Conservation (phyloP, 2,113 vertebrate species). For the Epinephelus cyanopodus region DNA sequence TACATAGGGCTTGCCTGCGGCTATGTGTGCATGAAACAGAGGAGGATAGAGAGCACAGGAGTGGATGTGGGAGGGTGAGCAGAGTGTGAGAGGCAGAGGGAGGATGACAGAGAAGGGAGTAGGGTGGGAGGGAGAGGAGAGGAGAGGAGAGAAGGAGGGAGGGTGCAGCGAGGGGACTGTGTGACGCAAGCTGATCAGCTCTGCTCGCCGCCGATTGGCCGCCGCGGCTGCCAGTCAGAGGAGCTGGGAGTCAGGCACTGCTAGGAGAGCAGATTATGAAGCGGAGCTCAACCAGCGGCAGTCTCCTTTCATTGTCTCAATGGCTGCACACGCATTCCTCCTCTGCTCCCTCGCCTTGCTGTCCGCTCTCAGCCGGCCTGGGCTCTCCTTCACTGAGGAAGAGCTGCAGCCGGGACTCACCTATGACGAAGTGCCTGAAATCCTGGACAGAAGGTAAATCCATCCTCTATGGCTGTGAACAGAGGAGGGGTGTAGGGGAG, state of each 20-base stretch:
- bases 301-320: constrained; percentile 85
- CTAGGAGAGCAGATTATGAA: constrained; percentile 87
- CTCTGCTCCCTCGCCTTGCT: constrained; percentile 81
- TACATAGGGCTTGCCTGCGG: constrained; percentile 77
- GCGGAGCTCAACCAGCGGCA: constrained; percentile 82
- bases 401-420: constrained; percentile 72
- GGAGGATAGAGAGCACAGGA: constrained; percentile 55
- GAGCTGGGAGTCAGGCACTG: constrained; percentile 80
- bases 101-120: constrained; percentile 72
- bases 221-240: constrained; percentile 70
- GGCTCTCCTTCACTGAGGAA: constrained; percentile 72
- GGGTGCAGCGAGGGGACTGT: constrained; percentile 51
- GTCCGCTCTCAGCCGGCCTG: constrained; percentile 74
- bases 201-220: constrained; percentile 76
- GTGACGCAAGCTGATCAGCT: constrained; percentile 82
- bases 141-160: constrained; percentile 35
- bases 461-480: constrained; percentile 57
- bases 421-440: constrained; percentile 86
- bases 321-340: constrained; percentile 86
- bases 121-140: constrained; percentile 54
- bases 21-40: constrained; percentile 71
- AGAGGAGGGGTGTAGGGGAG: constrained; percentile 46
- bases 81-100: constrained; percentile 61
- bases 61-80: constrained; percentile 70
- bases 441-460: constrained; percentile 86